Evolutionary conservation across 2,797 vertebrate species (phyloP).

Genomic region (Takifugu rubripes): DNA sequence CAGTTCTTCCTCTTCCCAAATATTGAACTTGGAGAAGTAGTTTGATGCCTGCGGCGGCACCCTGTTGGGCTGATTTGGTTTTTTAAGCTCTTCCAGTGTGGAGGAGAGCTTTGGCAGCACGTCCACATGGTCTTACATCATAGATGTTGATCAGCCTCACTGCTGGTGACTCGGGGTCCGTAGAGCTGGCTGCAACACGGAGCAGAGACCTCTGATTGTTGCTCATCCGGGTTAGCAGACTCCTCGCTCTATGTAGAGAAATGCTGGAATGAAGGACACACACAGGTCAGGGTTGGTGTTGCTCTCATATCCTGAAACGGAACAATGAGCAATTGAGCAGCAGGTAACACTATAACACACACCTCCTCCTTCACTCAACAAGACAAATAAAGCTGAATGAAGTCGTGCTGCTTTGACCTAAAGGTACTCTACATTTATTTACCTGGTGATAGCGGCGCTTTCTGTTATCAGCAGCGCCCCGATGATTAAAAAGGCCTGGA

Average conservation of each 20-base stretch:
- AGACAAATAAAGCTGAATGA: too few relatives aligned
- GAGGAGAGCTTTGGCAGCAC: not conserved
- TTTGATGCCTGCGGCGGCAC: not conserved
- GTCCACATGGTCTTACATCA: slow-evolving; percentile 70
- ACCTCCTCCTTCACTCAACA: too few relatives aligned
- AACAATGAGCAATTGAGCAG: too few relatives aligned
- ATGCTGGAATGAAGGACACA: slow-evolving; percentile 60
- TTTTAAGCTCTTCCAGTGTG: not conserved
- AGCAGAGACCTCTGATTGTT: slow-evolving; percentile 62
- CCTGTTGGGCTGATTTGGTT: too few relatives aligned
- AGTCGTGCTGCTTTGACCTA: too few relatives aligned
- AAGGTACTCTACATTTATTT: slow-evolving; percentile 5
- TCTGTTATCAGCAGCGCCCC: slow-evolving; percentile 43
- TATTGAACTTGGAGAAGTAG: not conserved
- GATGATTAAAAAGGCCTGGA: slow-evolving; percentile 18
- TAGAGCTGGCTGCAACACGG: not conserved
- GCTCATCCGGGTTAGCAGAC: slow-evolving; percentile 58
- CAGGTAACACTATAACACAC: too few relatives aligned
- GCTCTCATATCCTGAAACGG: too few relatives aligned
- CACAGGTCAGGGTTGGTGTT: too few relatives aligned
- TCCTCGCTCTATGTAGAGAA: slow-evolving; percentile 74
- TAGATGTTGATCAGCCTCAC: slow-evolving; percentile 78
- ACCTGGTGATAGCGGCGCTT: slow-evolving; percentile 61
- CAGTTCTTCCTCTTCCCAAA: slow-evolving; percentile 3
- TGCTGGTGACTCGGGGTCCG: slow-evolving; percentile 10